Percentiles rank a stretch among this genome's conserved stretches.
These are phyloP conservation scores for Frankliniella intonsa DNA, from an alignment of 2,888 invertebrate genomes.

Conservation along the genomic window DNA sequence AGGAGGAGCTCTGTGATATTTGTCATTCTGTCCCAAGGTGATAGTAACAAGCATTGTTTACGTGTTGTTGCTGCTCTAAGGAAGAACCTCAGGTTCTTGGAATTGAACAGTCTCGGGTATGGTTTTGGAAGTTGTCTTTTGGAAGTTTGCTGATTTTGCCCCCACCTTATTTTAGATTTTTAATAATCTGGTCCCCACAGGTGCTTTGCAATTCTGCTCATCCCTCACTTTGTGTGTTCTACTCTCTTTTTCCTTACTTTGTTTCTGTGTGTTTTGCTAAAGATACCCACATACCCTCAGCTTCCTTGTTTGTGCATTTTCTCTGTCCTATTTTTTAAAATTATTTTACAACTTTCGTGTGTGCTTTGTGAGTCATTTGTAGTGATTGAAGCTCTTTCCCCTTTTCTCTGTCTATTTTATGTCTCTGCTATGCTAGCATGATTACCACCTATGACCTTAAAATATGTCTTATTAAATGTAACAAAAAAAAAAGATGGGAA, in stretches of 20 bases:
- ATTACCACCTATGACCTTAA: background rate
- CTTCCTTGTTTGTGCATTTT: background rate
- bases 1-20: background rate
- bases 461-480: too few relatives aligned
- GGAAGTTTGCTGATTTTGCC: constrained; percentile 5
- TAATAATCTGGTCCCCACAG: background rate
- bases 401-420: background rate
- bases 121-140: background rate
- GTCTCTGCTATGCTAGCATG: constrained; percentile 23
- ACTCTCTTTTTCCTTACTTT: background rate
- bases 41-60: constrained; percentile 28
- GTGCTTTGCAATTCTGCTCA: constrained; percentile 6
- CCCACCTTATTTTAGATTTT: background rate
- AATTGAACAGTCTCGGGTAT: constrained; percentile 22
- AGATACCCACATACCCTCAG: too few relatives aligned
- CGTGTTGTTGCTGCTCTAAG: constrained; percentile 24
- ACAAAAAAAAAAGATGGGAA: too few relatives aligned
- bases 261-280: background rate
- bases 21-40: constrained; percentile 6
- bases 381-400: background rate
- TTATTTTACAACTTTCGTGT: constrained; percentile 31
- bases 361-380: background rate
- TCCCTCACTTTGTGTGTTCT: background rate
- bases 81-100: constrained; percentile 22
- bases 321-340: background rate